Base-by-base conservation (phyloP, 2,113 vertebrate genomes). In the Alectura lathami region DNA sequence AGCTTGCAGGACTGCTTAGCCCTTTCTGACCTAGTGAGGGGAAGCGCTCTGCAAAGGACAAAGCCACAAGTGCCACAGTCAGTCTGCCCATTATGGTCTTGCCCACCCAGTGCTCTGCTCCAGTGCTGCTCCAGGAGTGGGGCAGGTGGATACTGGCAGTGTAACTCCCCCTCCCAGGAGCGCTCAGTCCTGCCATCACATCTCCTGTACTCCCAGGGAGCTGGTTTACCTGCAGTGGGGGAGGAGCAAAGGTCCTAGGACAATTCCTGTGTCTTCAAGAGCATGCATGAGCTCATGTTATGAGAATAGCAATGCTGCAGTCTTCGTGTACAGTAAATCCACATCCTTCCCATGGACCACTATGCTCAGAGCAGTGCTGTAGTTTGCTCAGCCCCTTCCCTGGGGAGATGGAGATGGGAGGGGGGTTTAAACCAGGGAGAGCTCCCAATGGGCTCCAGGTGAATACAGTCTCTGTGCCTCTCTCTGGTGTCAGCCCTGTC, bases 271-370 rank as follows among this genome's bases (percentile, higher is more conserved):
- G 34, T 42, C 36, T 62, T 93, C 60, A 57, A 38, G 73, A 77
- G 21, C 17, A 26, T 15, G 11, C 27, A 2, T 38, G 69, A 51
- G 29, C 36, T 54, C 36, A 1, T 0, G 0, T 32, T 6, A 20
- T 14, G 42, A 73, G 69, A 45, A 29, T 2, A 83, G 22, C 40
- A 8, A 56, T 47, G 18, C 8, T 69, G 47, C 53, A 51, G 22
- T 42, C 48, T 84, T 78, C 62, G 68, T 29, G 59, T 32, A 47
- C 38, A 70, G 50, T 54, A 79, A 54, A 81, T 43, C 78, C 11
- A 26, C 7, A 24, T 42, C 69, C 45, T 78, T 68, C 40, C 21
- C 8, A 2, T 32, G 36, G 42, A 27, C 17, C 8, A 6, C n/a
- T 5, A 11, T 34, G 59, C 53, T 80, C 87, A 53, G 2, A 43